A percentile compares a stretch with the other conserved stretches of the same genome.
Evolutionary conservation across 2,113 vertebrate genomes (phyloP).

Genomic region (Cygnus buccinator): DNA sequence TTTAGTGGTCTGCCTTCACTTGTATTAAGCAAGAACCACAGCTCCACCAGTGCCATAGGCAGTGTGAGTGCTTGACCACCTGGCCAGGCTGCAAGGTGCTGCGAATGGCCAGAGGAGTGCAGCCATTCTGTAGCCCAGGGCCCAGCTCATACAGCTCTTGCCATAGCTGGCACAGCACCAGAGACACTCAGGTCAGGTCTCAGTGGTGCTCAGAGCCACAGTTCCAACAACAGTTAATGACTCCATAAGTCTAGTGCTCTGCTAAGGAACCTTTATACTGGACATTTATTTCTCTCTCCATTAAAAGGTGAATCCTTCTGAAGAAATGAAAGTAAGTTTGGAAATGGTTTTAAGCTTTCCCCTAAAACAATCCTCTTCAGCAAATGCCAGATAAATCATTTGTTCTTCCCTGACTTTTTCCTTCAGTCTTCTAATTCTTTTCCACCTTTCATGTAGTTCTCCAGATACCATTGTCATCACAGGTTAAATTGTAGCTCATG

Average conservation of each 20-base stretch:
- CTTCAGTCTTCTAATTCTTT: not conserved
- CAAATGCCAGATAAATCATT: not conserved
- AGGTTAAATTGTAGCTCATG: not conserved
- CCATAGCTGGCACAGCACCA: not conserved
- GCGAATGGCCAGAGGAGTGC: not conserved
- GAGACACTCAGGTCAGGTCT: not conserved
- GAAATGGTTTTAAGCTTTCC: not conserved
- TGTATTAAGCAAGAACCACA: not conserved
- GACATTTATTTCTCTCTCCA: not conserved
- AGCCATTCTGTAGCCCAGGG: not conserved
- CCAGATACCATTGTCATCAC: not conserved
- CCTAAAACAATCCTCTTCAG: not conserved
- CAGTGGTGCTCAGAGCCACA: not conserved
- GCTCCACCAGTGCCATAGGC: fast-evolving
- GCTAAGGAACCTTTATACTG: not conserved
- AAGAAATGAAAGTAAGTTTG: not conserved
- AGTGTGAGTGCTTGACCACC: not conserved
- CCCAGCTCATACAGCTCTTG: not conserved
- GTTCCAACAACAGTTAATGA: not conserved
- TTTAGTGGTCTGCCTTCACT: not conserved
- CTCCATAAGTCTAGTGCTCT: not conserved
- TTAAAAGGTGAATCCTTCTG: not conserved
- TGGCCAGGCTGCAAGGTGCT: fast-evolving
- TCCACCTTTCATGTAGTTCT: not conserved
- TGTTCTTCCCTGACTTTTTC: not conserved